Conservation (phyloP, 2,888 invertebrate genomes). For the Parnassius glacialis region DNA sequence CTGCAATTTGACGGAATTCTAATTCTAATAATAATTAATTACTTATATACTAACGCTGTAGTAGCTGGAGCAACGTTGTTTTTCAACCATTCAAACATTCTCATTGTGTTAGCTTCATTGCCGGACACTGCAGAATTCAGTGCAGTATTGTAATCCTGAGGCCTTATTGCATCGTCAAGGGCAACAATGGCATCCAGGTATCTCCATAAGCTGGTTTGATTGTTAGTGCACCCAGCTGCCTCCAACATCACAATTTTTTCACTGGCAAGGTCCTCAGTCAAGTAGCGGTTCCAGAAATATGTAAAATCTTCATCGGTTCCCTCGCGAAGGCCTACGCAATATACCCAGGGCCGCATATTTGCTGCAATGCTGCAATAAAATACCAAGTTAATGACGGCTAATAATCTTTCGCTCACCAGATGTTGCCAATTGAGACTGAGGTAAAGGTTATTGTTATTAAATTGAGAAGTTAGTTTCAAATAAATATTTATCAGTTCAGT, state of each 20-base stretch:
- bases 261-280: constrained; percentile 80
- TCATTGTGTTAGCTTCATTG: constrained; percentile 78
- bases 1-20: not conserved
- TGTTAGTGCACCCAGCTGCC: constrained; percentile 85
- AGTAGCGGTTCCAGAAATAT: constrained; percentile 83
- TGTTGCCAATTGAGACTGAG: too few relatives aligned
- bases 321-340: constrained; percentile 86
- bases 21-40: not conserved
- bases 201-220: constrained; percentile 54
- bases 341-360: constrained; percentile 84
- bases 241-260: constrained; percentile 85
- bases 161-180: constrained; percentile 51
- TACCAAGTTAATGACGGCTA: not conserved
- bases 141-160: constrained; percentile 65
- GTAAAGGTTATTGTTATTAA: too few relatives aligned
- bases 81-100: constrained; percentile 78
- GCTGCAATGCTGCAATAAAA: constrained; percentile 49
- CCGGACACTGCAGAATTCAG: constrained; percentile 73
- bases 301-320: constrained; percentile 84
- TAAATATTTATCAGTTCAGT: too few relatives aligned
- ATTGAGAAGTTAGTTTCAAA: too few relatives aligned
- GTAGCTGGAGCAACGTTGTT: constrained; percentile 43
- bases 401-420: too few relatives aligned
- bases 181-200: constrained; percentile 54
- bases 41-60: constrained; percentile 41